Evolutionary conservation across 2,113 vertebrate species (phyloP).

Genomic region (Puma concolor): DNA sequence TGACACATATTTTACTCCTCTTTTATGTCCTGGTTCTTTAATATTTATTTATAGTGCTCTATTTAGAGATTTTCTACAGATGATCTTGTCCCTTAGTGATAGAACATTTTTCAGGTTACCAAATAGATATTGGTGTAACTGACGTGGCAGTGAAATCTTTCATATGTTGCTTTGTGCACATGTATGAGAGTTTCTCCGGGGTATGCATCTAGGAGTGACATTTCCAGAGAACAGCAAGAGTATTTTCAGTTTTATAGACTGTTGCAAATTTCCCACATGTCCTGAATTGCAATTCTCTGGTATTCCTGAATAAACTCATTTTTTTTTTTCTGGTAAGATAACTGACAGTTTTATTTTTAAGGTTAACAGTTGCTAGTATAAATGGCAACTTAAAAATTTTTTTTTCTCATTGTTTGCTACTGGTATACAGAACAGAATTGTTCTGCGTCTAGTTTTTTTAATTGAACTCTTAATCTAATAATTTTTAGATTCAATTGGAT

Average conservation of each 20-base stretch:
- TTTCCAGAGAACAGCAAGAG: not conserved
- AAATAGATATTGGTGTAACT: not conserved
- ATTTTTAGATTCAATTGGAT: not conserved
- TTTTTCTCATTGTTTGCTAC: not conserved
- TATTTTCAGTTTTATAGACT: not conserved
- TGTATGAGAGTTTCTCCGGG: not conserved
- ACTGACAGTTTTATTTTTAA: not conserved
- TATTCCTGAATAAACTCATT: not conserved
- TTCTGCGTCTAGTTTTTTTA: not conserved
- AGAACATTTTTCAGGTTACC: not conserved
- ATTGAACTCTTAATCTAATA: not conserved
- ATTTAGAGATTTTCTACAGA: not conserved
- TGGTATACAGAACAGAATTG: not conserved
- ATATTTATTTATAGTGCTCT: not conserved
- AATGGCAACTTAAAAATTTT: not conserved
- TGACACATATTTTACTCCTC: not conserved
- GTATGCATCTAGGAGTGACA: not conserved
- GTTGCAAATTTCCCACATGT: not conserved
- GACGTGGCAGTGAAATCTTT: not conserved
- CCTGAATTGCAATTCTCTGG: not conserved
- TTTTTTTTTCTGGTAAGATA: not conserved
- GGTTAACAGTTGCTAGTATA: not conserved
- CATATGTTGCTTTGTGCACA: not conserved
- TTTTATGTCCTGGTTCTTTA: not conserved
- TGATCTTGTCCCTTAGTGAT: not conserved